A percentile compares a stretch with the other conserved stretches of the same genome.
Conservation (phyloP, 2,797 vertebrate genomes). For the Ambastaia sidthimunki region DNA sequence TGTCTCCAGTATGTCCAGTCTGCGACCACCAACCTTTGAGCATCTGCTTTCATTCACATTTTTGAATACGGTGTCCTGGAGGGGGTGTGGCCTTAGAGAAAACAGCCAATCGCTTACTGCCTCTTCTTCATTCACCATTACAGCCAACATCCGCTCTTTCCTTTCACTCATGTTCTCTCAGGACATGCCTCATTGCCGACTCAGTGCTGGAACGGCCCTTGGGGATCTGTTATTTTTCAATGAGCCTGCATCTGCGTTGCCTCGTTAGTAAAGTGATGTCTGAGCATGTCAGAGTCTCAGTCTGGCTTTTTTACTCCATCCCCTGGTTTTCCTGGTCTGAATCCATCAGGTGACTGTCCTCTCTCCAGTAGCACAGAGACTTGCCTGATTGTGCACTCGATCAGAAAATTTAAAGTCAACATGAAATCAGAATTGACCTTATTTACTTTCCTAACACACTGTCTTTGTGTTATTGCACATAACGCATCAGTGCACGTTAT, state of each 20-base stretch:
- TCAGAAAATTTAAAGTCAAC: background rate
- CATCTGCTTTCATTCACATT: slow-evolving; percentile 36
- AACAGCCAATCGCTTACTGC: slow-evolving; percentile 41
- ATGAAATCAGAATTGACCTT: background rate
- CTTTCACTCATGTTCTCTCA: slow-evolving; percentile 53
- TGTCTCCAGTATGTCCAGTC: slow-evolving; percentile 45
- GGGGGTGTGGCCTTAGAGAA: slow-evolving; percentile 10
- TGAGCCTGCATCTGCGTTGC: slow-evolving; percentile 59
- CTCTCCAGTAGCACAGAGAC: slow-evolving; percentile 37
- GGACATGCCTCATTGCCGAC: slow-evolving; percentile 61
- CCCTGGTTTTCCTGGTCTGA: slow-evolving; percentile 39
- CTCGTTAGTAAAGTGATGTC: slow-evolving; percentile 62
- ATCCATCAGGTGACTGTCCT: slow-evolving; percentile 51
- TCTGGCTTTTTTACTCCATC: slow-evolving; percentile 51
- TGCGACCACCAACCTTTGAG: slow-evolving; percentile 41
- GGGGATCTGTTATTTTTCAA: slow-evolving; percentile 60
- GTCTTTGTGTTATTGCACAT: background rate
- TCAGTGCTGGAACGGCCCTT: slow-evolving; percentile 64
- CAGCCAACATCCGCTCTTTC: slow-evolving; percentile 51
- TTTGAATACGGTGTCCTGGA: slow-evolving; percentile 42
- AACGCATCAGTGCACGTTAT: background rate
- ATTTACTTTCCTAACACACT: slow-evolving; percentile 3
- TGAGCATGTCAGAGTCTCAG: slow-evolving; percentile 51
- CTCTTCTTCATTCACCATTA: slow-evolving; percentile 48
- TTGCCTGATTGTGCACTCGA: slow-evolving; percentile 37